phyloP scores from a whole-genome alignment of 2,113 vertebrate species.

The Forbesichthys papilliferus region DNA sequence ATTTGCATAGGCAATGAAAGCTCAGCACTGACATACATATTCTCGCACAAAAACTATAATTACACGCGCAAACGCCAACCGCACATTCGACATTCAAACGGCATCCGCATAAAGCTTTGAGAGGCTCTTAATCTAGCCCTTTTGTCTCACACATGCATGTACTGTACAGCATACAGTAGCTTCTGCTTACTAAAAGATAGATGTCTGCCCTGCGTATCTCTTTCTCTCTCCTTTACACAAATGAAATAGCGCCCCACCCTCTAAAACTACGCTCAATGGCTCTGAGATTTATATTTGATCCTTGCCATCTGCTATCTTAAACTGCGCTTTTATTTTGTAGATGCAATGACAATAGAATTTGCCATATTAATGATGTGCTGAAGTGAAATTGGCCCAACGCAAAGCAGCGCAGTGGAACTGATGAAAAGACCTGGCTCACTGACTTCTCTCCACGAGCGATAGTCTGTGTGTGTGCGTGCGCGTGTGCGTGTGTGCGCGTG shows the following conservation, averaged over 20 bases:
- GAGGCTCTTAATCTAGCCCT: background rate
- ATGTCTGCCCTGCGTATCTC: background rate
- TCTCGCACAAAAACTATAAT: constrained; percentile 19
- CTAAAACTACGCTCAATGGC: constrained; percentile 27
- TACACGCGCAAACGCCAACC: constrained; percentile 20
- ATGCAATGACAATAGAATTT: constrained; percentile 56
- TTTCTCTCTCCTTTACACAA: constrained; percentile 3
- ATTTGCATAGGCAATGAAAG: constrained; percentile 47
- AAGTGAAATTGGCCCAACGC: constrained; percentile 58
- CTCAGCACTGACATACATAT: constrained; percentile 18
- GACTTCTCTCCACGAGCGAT: constrained; percentile 34
- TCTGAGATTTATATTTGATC: constrained; percentile 35
- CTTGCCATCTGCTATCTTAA: constrained; percentile 33
- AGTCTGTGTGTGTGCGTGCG: constrained; percentile 7
- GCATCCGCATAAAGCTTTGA: background rate
- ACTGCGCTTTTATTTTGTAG: constrained; percentile 53
- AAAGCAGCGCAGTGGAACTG: constrained; percentile 63
- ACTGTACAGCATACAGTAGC: background rate
- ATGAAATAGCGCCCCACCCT: no score
- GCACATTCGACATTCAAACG: constrained; percentile 5
- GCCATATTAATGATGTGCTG: constrained; percentile 56
- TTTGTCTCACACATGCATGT: no score
- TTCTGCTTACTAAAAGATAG: constrained; percentile 3
- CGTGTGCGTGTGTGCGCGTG: no score
- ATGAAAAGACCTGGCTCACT: constrained; percentile 68